These are phyloP conservation scores for Asteroscopus sphinx DNA, from an alignment of 2,888 invertebrate species.

Conservation along the genomic window DNA sequence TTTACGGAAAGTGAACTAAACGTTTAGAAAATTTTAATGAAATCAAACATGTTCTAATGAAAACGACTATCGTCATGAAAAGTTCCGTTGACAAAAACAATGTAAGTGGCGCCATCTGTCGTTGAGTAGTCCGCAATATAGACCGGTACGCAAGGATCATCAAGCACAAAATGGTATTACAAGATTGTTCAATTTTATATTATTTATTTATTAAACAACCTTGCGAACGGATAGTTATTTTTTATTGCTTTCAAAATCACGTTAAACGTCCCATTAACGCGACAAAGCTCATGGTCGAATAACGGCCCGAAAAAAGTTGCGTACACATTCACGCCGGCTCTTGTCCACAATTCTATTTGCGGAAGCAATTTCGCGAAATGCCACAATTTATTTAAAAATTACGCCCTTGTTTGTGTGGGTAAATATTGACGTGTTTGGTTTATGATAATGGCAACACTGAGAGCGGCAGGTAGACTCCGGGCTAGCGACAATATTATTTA, in stretches of 20 bases:
- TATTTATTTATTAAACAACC: not conserved
- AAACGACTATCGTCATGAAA: not conserved
- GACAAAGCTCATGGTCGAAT: constrained; percentile 72
- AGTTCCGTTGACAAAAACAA: constrained; percentile 8
- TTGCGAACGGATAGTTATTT: constrained; percentile 34
- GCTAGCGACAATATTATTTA: constrained; percentile 87
- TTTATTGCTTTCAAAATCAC: constrained; percentile 45
- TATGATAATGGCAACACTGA: constrained; percentile 89
- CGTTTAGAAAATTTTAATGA: too few species aligned
- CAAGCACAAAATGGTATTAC: constrained; percentile 8
- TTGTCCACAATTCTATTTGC: constrained; percentile 87
- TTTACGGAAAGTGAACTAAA: not conserved
- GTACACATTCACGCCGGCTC: constrained; percentile 80
- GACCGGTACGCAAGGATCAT: constrained; percentile 15
- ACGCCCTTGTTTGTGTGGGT: constrained; percentile 89
- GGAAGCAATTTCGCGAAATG: constrained; percentile 89
- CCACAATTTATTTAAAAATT: constrained; percentile 91
- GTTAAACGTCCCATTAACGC: constrained; percentile 60
- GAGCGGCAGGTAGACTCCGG: constrained; percentile 80
- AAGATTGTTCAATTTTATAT: not conserved
- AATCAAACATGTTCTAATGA: not conserved
- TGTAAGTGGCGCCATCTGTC: constrained; percentile 66
- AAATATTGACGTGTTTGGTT: constrained; percentile 90
- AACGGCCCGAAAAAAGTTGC: constrained; percentile 81
- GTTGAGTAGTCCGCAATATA: constrained; percentile 22